Base-by-base conservation (phyloP, 2,113 vertebrate genomes). In the Pontoporia blainvillei region DNA sequence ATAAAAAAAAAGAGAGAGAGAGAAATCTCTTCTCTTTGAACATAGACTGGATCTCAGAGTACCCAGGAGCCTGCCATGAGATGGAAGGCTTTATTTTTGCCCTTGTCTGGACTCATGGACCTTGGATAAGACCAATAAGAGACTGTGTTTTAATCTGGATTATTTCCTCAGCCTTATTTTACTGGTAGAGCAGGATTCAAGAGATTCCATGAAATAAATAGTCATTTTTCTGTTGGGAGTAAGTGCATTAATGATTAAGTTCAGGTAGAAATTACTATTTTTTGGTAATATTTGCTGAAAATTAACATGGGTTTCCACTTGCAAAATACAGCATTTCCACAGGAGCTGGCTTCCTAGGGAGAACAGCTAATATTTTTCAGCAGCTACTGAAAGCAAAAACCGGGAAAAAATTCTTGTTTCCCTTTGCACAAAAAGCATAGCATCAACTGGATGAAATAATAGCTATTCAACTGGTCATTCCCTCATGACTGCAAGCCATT, bases 361-460 rank as follows among this genome's bases (percentile, higher is more conserved):
- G 71, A 88, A 91, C 11, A 69, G 91, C 81, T 97, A 82, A 92
- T 86, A 59, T 81, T 95, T 95, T 95, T 96, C 87, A 88, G 87
- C 66, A 95, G 67, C 61, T 88, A 73, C 21, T 36, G 90, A 95
- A 91, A 85, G 87, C 49, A 78, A 94, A 85, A 96, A 84, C 29
- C 81, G 92, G 81, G 46, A 59, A 18, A 18, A 52, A 52, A 90
- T 94, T 94, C 82, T 86, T 21, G n/a, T 64, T 96, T 94, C 87
- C 81, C 64, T 96, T 71, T 83, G 75, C 81, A 69, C 96, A 92
- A 66, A 95, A 96, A 86, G 94, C 57, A 87, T 4, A 27, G 81
- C 92, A 90, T 83, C 90, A 85, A 71, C 4, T 88, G 96, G 90
- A 94, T 93, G 84, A 98, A 97, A 97, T 96, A 96, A 91, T 86